Base-by-base conservation (phyloP, 2,888 invertebrate genomes). In the Netelia inedita region DNA sequence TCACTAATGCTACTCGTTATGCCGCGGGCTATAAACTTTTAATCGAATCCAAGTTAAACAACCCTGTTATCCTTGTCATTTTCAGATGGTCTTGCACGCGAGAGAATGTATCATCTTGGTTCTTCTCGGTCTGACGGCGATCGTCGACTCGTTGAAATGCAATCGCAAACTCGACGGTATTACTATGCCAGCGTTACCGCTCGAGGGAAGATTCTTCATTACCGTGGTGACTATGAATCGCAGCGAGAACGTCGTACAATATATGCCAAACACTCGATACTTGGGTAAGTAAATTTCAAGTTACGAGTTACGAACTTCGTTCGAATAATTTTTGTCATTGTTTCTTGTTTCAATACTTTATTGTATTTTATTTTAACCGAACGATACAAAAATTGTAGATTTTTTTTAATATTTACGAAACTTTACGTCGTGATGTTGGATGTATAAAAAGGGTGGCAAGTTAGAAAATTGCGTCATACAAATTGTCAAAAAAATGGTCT, bases 251-350 rank as follows among this genome's bases (percentile, higher is more conserved):
- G 87, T 90, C 57, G 88, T 87, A 71, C 89, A 89, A 16, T 93
- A 91, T 61, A 91, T 93, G 92, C 93, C 93, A 1, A 92, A 90
- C 63, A 92, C 92, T n/a, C 91, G 89, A 86, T 93, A 93, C 79
- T 90, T 88, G 53, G 90, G 93, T 93, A 79, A 91, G 91, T 90
- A 16, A 41, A 5, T 63, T 23, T 3, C 11, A 28, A n/a, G 14
- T 43, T 16, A 28, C 11, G 35, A 43, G 28, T 28, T 28, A 5
- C 28, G 35, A 41, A 66, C n/a, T 9, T 6, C 0, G 35, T 1
- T 0, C 9, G 2, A 66, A 43, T 35, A 16, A 41, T 28, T 66
- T 1, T 66, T 66, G n/a, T n/a, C n/a, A n/a, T n/a, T n/a, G n/a
- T 23, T 10, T 35, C 35, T 66, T 21, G 14, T 66, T 66, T 50